These are phyloP conservation scores for Bombus turneri DNA, from an alignment of 1,140 invertebrate species.

Conservation along the genomic window DNA sequence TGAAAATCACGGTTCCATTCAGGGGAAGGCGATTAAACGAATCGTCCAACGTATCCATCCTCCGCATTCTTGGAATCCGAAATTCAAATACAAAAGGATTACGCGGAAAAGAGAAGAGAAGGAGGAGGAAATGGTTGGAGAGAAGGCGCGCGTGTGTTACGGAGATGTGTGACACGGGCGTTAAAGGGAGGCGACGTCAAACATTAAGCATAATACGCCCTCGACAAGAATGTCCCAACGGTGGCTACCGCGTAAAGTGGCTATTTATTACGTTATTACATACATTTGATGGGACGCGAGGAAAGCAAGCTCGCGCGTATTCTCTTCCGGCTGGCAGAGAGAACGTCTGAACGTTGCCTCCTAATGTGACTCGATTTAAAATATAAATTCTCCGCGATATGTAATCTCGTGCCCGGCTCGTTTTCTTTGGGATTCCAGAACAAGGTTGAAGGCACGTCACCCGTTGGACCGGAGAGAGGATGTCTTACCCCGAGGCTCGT, in stretches of 20 bases:
- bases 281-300: slow-evolving; percentile 76
- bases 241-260: slow-evolving; percentile 76
- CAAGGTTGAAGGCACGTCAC: slow-evolving; percentile 32
- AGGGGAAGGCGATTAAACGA: slow-evolving; percentile 28
- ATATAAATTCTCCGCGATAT: slow-evolving; percentile 79
- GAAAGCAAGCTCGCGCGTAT: slow-evolving; percentile 53
- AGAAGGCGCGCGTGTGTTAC: neutral
- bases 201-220: slow-evolving; percentile 77
- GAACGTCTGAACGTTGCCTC: slow-evolving; percentile 65
- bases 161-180: slow-evolving; percentile 16
- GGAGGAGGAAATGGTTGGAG: slow-evolving; percentile 3
- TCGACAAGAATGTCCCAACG: slow-evolving; percentile 74
- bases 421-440: slow-evolving; percentile 65
- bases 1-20: neutral
- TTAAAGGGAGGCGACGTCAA: slow-evolving; percentile 72
- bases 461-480: neutral
- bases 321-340: slow-evolving; percentile 52
- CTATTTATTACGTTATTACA: slow-evolving; percentile 81
- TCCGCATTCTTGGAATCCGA: slow-evolving; percentile 24
- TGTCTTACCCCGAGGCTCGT: slow-evolving; percentile 39
- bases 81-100: slow-evolving; percentile 38
- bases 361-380: slow-evolving; percentile 80
- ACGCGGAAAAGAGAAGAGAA: slow-evolving; percentile 2
- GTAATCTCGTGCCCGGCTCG: slow-evolving; percentile 62
- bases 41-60: slow-evolving; percentile 26